Percentiles rank a stretch among this genome's conserved stretches.
phyloP scores from a whole-genome alignment of 2,113 vertebrate genomes.

The Acanthochromis polyacanthus region DNA sequence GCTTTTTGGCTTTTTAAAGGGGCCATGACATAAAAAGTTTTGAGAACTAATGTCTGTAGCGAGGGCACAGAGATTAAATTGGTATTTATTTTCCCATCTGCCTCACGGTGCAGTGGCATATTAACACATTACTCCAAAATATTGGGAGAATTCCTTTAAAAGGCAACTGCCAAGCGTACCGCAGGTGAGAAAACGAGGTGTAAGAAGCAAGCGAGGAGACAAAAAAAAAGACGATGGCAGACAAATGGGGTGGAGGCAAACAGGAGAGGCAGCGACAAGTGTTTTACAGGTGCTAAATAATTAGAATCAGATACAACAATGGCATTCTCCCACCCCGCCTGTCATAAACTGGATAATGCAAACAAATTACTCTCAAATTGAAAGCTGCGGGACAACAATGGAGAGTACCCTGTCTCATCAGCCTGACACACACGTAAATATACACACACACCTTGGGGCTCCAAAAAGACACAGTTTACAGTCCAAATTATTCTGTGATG shows the following conservation, averaged over 20 bases:
- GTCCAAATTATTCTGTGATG: constrained; percentile 63
- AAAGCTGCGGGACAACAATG: constrained; percentile 50
- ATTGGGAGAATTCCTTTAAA: not conserved
- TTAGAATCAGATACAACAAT: constrained; percentile 66
- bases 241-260: constrained; percentile 60
- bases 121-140: not conserved
- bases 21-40: not conserved
- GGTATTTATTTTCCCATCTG: constrained; percentile 1
- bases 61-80: not conserved
- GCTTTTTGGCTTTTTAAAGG: not conserved
- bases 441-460: constrained; percentile 14
- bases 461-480: constrained; percentile 48
- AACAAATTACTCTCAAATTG: constrained; percentile 74
- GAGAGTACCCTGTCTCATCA: constrained; percentile 34
- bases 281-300: constrained; percentile 74
- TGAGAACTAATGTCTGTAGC: not conserved
- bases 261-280: constrained; percentile 52
- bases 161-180: not conserved
- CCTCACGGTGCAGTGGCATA: not conserved
- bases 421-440: constrained; percentile 4
- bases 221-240: constrained; percentile 11
- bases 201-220: not conserved
- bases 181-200: not conserved
- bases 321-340: constrained; percentile 61
- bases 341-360: constrained; percentile 69